Conservation (phyloP, 2,888 invertebrate species). For the Polyploca ridens region DNA sequence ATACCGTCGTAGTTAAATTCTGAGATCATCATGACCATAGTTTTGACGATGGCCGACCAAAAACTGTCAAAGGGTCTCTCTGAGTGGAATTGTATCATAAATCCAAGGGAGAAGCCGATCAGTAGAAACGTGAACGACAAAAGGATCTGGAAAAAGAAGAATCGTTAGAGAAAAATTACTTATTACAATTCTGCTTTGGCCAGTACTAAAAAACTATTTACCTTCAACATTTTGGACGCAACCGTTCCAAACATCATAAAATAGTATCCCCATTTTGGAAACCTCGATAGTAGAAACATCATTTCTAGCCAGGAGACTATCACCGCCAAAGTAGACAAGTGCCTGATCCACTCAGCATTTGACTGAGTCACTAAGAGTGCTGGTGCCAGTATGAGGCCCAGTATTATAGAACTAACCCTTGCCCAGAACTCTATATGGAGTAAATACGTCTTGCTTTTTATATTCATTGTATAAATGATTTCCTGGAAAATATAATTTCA, state of each 20-base stretch:
- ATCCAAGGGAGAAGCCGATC: slow-evolving; percentile 51
- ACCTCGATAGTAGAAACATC: slow-evolving; percentile 64
- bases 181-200: background rate
- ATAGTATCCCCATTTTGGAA: slow-evolving; percentile 67
- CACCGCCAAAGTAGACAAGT: slow-evolving; percentile 40
- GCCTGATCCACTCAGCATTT: slow-evolving; percentile 20
- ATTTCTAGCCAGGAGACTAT: slow-evolving; percentile 69
- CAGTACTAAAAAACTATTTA: slow-evolving; percentile 20
- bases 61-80: background rate
- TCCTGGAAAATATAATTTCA: slow-evolving; percentile 23
- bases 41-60: slow-evolving; percentile 10
- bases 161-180: too few relatives aligned
- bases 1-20: slow-evolving; percentile 8
- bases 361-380: background rate
- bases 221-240: slow-evolving; percentile 64
- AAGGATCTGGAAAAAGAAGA: background rate
- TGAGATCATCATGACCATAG: slow-evolving; percentile 13
- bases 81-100: slow-evolving; percentile 9
- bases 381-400: slow-evolving; percentile 18
- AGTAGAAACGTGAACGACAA: slow-evolving; percentile 48
- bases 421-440: slow-evolving; percentile 65
- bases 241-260: slow-evolving; percentile 73
- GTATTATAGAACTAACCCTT: slow-evolving; percentile 45
- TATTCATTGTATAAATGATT: slow-evolving; percentile 45
- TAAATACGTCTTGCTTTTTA: slow-evolving; percentile 57